Evolutionary conservation across 2,888 invertebrate genomes (phyloP).

Genomic region (Sinodicranocentrus sp.): DNA sequence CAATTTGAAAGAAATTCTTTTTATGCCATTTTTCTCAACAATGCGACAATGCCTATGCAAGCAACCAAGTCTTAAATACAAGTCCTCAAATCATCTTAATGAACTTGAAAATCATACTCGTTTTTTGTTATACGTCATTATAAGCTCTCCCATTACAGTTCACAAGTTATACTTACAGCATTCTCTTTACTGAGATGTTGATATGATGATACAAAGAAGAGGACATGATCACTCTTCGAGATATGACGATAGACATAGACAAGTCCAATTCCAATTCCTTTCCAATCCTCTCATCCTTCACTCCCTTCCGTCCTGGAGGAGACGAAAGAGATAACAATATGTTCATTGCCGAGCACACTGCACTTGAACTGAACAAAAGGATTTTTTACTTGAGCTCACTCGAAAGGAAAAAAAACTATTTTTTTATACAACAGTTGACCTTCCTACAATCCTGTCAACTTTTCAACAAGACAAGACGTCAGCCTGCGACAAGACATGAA

Average conservation of each 20-base stretch:
- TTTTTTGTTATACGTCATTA: background rate
- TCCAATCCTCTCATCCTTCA: conserved; percentile 8
- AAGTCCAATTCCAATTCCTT: conserved; percentile 34
- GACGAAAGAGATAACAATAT: conserved; percentile 32
- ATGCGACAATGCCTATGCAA: too few relatives aligned
- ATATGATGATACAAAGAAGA: conserved; percentile 13
- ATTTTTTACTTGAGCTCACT: background rate
- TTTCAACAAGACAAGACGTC: conserved; percentile 31
- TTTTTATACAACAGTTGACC: conserved; percentile 34
- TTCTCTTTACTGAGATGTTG: background rate
- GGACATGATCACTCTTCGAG: conserved; percentile 22
- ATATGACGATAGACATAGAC: conserved; percentile 22
- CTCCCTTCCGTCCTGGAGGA: conserved; percentile 32
- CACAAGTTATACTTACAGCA: too few relatives aligned
- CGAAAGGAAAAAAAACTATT: background rate
- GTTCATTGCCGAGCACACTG: background rate
- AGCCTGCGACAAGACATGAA: conserved; percentile 10
- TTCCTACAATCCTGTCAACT: conserved; percentile 46
- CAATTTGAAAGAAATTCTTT: too few relatives aligned
- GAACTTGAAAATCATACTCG: background rate
- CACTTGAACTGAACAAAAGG: conserved; percentile 5
- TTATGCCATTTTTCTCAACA: too few relatives aligned
- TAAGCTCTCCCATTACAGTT: background rate
- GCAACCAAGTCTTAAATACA: too few relatives aligned
- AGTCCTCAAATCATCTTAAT: too few relatives aligned